A percentile compares a stretch with the other conserved stretches of the same genome.
Evolutionary conservation across 1,140 invertebrate genomes (phyloP).

Genomic region (Temnothorax longispinosus): DNA sequence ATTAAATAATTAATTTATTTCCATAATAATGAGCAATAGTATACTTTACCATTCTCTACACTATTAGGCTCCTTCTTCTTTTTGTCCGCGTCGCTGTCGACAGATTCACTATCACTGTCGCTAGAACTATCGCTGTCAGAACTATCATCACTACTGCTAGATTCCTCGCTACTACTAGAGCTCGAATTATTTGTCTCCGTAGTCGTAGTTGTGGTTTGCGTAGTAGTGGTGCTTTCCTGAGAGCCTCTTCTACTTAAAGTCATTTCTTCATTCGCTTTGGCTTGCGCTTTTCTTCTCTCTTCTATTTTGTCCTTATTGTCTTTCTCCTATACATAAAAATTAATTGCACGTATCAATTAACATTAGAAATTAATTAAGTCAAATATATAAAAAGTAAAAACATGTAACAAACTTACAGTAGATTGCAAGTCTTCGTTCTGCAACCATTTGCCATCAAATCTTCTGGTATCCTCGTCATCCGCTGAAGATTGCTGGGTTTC

Average conservation of each 20-base stretch:
- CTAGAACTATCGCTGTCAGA: constrained; percentile 82
- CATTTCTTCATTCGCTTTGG: constrained; percentile 71
- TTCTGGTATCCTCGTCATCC: constrained; percentile 78
- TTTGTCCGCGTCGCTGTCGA: constrained; percentile 81
- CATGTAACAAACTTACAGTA: constrained; percentile 41
- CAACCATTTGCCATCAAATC: constrained; percentile 79
- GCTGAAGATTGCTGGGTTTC: constrained; percentile 67
- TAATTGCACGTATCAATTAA: constrained; percentile 3
- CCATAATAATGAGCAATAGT: background rate
- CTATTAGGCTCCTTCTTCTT: constrained; percentile 74
- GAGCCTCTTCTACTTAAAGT: constrained; percentile 81
- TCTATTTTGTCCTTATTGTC: constrained; percentile 74
- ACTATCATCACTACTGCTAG: constrained; percentile 82
- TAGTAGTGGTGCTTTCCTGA: constrained; percentile 83
- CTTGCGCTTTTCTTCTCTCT: constrained; percentile 75
- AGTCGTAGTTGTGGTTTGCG: constrained; percentile 81
- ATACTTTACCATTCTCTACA: constrained; percentile 74
- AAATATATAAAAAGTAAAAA: background rate
- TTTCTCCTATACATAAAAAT: constrained; percentile 64
- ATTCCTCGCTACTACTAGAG: constrained; percentile 83
- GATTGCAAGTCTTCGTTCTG: constrained; percentile 71
- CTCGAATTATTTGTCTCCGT: constrained; percentile 83
- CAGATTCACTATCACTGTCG: constrained; percentile 82
- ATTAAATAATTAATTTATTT: constrained; percentile 2
- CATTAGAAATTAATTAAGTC: background rate